phyloP scores from a whole-genome alignment of 2,888 invertebrate genomes.

The Catocala nupta region DNA sequence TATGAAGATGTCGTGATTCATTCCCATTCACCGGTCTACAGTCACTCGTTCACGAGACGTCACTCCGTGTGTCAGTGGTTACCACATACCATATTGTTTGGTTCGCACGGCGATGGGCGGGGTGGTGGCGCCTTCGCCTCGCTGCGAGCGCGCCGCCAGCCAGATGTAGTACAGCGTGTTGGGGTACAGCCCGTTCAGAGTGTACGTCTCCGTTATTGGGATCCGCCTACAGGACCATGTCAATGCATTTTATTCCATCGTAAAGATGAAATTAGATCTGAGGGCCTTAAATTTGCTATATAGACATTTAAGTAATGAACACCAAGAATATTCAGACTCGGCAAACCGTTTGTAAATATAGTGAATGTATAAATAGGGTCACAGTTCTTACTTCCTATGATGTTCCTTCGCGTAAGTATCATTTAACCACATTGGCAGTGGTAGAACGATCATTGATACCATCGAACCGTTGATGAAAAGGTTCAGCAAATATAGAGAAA shows the following conservation, averaged over 20 bases:
- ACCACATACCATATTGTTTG: slow-evolving; percentile 97
- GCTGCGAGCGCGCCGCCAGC: slow-evolving; percentile 97
- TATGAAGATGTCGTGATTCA: slow-evolving; percentile 16
- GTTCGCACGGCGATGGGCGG: slow-evolving; percentile 97
- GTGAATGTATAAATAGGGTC: too few relatives aligned
- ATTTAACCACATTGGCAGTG: too few relatives aligned
- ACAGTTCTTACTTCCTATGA: slow-evolving; percentile 90
- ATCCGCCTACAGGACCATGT: slow-evolving; percentile 86
- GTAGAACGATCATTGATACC: too few relatives aligned
- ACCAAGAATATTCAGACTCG: too few relatives aligned
- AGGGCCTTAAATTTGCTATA: too few relatives aligned
- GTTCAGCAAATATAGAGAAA: too few relatives aligned
- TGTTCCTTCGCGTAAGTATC: slow-evolving; percentile 97
- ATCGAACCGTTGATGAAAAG: too few relatives aligned
- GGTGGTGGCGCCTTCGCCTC: slow-evolving; percentile 98
- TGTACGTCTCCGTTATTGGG: slow-evolving; percentile 94
- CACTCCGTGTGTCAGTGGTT: slow-evolving; percentile 43
- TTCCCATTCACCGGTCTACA: slow-evolving; percentile 47
- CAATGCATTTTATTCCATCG: too few relatives aligned
- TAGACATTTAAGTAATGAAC: too few relatives aligned
- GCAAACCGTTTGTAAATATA: too few relatives aligned
- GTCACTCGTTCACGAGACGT: slow-evolving; percentile 53
- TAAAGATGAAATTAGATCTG: too few relatives aligned
- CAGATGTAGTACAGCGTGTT: slow-evolving; percentile 99
- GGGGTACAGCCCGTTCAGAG: slow-evolving; percentile 96